A percentile compares a stretch with the other conserved stretches of the same genome.
Evolutionary conservation across 2,888 invertebrate species (phyloP).

Genomic region (Chironomus tentans): DNA sequence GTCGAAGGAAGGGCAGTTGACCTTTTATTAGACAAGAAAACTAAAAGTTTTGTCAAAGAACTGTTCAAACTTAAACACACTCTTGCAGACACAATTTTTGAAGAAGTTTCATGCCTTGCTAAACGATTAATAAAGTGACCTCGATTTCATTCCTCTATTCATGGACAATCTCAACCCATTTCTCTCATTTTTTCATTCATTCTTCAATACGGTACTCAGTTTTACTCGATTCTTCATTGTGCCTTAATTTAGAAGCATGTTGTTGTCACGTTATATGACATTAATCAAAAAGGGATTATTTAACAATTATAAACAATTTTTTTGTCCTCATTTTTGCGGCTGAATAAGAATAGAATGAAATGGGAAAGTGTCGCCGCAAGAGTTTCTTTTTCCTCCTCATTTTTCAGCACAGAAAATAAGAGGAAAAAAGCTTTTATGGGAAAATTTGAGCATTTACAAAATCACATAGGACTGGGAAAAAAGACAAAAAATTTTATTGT

Average conservation of each 20-base stretch:
- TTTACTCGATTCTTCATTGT: background rate
- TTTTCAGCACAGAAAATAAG: background rate
- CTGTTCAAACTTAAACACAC: too few relatives aligned
- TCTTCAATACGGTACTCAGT: background rate
- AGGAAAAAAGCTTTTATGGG: background rate
- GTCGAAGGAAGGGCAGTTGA: too few relatives aligned
- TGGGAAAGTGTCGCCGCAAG: background rate
- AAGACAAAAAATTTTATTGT: too few relatives aligned
- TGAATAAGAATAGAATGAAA: background rate
- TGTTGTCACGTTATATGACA: constrained; percentile 23
- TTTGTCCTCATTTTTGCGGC: background rate
- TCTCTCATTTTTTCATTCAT: background rate
- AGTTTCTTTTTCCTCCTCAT: background rate
- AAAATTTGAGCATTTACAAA: background rate
- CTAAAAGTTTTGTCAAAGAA: too few relatives aligned
- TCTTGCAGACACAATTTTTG: too few relatives aligned
- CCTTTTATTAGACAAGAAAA: too few relatives aligned
- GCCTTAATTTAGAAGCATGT: background rate
- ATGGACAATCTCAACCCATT: too few relatives aligned
- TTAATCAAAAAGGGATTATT: constrained; percentile 27
- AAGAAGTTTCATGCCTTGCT: too few relatives aligned
- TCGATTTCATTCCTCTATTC: too few relatives aligned
- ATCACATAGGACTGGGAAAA: background rate
- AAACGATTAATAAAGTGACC: too few relatives aligned
- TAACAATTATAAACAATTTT: constrained; percentile 20